Conservation (phyloP, 2,888 invertebrate species). For the Drosophila atripex region DNA sequence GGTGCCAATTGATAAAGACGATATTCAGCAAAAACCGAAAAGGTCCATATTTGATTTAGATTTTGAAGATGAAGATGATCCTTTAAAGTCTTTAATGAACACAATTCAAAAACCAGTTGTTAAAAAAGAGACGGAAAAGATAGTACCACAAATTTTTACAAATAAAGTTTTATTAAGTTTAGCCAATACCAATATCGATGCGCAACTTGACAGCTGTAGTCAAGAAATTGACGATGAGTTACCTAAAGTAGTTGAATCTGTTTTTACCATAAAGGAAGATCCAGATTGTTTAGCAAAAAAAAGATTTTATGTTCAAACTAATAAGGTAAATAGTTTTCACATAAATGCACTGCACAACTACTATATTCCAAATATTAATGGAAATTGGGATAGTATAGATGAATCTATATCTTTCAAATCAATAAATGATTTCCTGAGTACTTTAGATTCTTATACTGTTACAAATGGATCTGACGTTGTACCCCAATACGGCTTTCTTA, state of each 20-base stretch:
- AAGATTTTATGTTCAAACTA: slow-evolving; percentile 78
- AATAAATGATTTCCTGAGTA: slow-evolving; percentile 20
- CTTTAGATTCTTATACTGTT: slow-evolving; percentile 43
- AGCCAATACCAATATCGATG: not conserved
- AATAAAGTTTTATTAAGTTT: slow-evolving; percentile 1
- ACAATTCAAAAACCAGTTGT: slow-evolving; percentile 47
- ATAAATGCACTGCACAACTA: slow-evolving; percentile 86
- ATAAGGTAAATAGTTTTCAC: slow-evolving; percentile 83
- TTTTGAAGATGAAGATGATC: slow-evolving; percentile 83
- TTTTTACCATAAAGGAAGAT: slow-evolving; percentile 74
- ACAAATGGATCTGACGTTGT: slow-evolving; percentile 78
- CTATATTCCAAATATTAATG: slow-evolving; percentile 86
- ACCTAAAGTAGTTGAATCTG: slow-evolving; percentile 14
- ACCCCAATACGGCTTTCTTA: slow-evolving; percentile 81
- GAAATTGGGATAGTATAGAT: slow-evolving; percentile 84
- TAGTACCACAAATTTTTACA: not conserved
- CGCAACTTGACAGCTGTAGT: slow-evolving; percentile 1
- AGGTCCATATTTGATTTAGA: slow-evolving; percentile 84
- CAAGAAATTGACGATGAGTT: slow-evolving; percentile 19
- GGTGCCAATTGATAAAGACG: slow-evolving; percentile 17
- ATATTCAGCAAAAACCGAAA: slow-evolving; percentile 63
- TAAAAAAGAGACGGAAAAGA: slow-evolving; percentile 11
- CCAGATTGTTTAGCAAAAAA: slow-evolving; percentile 79
- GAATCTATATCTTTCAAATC: slow-evolving; percentile 41
- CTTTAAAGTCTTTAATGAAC: slow-evolving; percentile 74